phyloP scores from a whole-genome alignment of 2,113 vertebrate genomes.

The Fulmarus glacialis region DNA sequence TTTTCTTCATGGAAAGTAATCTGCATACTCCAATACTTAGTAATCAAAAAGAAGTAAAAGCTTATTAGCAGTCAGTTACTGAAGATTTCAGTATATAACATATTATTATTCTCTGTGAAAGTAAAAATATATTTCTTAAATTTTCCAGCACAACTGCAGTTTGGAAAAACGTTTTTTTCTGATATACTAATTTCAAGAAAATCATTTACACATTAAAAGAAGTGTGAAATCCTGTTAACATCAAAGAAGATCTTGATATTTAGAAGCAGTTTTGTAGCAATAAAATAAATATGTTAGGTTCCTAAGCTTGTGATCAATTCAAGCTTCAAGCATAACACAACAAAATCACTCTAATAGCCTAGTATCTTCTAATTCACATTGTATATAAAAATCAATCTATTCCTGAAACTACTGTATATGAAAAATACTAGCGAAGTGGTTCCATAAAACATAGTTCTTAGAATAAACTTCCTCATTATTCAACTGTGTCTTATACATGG shows the following conservation, averaged over 20 bases:
- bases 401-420: conserved; percentile 3
- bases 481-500: background rate
- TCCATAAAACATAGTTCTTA: conserved; percentile 10
- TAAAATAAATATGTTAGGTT: conserved; percentile 55
- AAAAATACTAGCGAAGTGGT: conserved; percentile 44
- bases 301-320: conserved; percentile 26
- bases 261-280: conserved; percentile 19
- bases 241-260: background rate
- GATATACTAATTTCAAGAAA: background rate
- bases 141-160: conserved; percentile 16
- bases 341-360: conserved; percentile 14
- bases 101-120: conserved; percentile 17
- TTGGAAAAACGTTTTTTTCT: conserved; percentile 44
- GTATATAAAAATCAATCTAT: background rate
- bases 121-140: conserved; percentile 35
- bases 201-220: background rate
- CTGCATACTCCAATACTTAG: background rate
- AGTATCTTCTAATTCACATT: conserved; percentile 31
- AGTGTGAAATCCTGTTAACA: conserved; percentile 6
- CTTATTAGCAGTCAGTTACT: conserved; percentile 33
- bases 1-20: background rate
- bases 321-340: conserved; percentile 14
- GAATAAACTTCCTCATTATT: background rate
- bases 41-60: background rate
- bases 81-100: conserved; percentile 8